A percentile compares a stretch with the other conserved stretches of the same genome.
These are phyloP conservation scores for Ficedula albicollis DNA, from an alignment of 2,797 vertebrate species.

Conservation along the genomic window DNA sequence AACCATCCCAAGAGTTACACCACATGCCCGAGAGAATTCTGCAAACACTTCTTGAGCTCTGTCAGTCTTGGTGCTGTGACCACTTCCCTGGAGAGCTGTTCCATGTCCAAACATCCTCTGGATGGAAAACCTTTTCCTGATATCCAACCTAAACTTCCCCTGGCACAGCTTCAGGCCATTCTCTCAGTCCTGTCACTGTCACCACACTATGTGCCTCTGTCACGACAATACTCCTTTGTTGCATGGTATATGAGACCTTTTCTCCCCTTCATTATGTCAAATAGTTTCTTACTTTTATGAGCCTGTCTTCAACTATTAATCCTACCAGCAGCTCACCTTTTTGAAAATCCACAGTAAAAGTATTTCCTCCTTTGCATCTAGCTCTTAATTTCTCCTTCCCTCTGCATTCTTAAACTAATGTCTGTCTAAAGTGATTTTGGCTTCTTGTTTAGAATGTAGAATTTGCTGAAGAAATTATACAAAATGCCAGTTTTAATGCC, in stretches of 20 bases:
- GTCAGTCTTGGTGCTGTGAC: not conserved
- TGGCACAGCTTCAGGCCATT: not conserved
- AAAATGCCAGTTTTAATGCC: not conserved
- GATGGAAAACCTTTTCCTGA: fast-evolving
- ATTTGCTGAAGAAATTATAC: not conserved
- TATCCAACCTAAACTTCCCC: not conserved
- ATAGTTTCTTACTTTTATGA: not conserved
- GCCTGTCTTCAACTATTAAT: not conserved
- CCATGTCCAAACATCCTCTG: not conserved
- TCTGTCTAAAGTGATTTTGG: not conserved
- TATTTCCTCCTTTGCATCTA: not conserved
- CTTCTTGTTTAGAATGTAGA: not conserved
- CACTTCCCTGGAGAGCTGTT: not conserved
- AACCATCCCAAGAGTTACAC: not conserved
- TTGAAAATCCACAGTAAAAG: not conserved
- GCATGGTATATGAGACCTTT: not conserved
- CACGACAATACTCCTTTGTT: fast-evolving
- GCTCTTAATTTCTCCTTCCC: not conserved
- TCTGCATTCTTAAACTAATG: not conserved
- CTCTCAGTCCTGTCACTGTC: fast-evolving
- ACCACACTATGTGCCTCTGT: no score
- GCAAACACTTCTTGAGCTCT: not conserved
- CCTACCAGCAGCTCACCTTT: not conserved
- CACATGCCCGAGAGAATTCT: fast-evolving
- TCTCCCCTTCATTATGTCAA: not conserved